A percentile compares a stretch with the other conserved stretches of the same genome.
phyloP scores from a whole-genome alignment of 2,797 vertebrate genomes.

The Protonibea diacanthus region DNA sequence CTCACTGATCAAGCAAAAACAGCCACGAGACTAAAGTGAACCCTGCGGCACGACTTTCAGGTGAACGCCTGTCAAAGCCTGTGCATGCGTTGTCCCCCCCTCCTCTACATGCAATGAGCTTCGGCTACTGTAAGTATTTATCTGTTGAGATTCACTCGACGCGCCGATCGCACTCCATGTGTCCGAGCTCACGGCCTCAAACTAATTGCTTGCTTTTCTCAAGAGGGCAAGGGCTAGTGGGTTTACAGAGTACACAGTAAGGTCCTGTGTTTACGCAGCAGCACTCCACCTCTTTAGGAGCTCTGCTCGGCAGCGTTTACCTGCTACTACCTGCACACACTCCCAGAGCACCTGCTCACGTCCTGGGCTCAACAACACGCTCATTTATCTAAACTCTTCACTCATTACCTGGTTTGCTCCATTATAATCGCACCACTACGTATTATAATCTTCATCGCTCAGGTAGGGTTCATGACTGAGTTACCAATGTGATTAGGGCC shows the following conservation, averaged over 20 bases:
- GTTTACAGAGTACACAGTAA: slow-evolving; percentile 80
- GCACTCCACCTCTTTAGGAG: slow-evolving; percentile 70
- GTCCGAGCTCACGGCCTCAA: slow-evolving; percentile 62
- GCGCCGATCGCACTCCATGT: slow-evolving; percentile 44
- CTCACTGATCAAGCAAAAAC: slow-evolving; percentile 86
- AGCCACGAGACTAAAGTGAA: slow-evolving; percentile 72
- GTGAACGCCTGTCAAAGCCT: slow-evolving; percentile 25
- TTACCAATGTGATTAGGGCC: slow-evolving; percentile 31
- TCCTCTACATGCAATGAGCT: not conserved
- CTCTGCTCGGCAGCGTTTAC: slow-evolving; percentile 50
- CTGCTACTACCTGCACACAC: slow-evolving; percentile 68
- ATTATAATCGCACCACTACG: slow-evolving; percentile 25
- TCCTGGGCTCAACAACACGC: slow-evolving; percentile 53
- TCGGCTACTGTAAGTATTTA: slow-evolving; percentile 20
- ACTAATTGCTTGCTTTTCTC: slow-evolving; percentile 83
- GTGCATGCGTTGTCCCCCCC: too few relatives aligned
- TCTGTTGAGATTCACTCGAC: slow-evolving; percentile 34
- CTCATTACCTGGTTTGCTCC: slow-evolving; percentile 32
- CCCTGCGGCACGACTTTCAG: slow-evolving; percentile 59
- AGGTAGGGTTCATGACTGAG: slow-evolving; percentile 23
- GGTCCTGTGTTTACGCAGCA: slow-evolving; percentile 77
- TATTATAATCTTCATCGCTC: slow-evolving; percentile 19
- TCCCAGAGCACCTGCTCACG: slow-evolving; percentile 58
- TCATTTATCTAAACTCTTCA: slow-evolving; percentile 52
- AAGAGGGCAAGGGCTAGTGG: slow-evolving; percentile 69